Evolutionary conservation across 2,888 invertebrate genomes (phyloP), one percentile per base, ranked within the genome.

Genomic region (Rhaphigaster nebulosa): DNA sequence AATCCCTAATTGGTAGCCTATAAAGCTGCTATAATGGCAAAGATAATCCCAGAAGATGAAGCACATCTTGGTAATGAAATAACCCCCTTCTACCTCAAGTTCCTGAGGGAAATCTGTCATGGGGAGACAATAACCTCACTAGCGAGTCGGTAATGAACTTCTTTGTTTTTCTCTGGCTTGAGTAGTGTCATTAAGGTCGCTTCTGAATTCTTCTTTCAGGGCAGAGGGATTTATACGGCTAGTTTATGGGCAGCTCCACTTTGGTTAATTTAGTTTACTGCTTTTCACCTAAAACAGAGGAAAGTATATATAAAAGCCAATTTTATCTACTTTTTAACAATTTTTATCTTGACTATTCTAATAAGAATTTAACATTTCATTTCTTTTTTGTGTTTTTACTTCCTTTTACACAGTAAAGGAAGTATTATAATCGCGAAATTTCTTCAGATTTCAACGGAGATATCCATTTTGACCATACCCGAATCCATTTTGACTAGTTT

Each of bases 101-200:
- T 45, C 84, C 84, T 84, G 41, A 15, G 84, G 45, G 84, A 84
- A 84, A 84, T 84, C 84, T 84, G 84, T 84, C 84, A 84, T 45
- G 84, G 45, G 2, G 4, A 15, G 45, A 50, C 84, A 84, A 84
- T 41, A 84, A 84, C 45, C 84, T 50, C 45, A 13, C 26, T 2
- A 5, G 45, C 45, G 45, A 50, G 45, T 84, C 45, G 84, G 84
- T 45, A 84, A 84, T 84, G 84, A 84, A 84, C 45, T 45, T 38
- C 84, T 84, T 45, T 84, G 84, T 84, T 84, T 84, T 84, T 84
- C n/a, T 26, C 84, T n/a, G 84, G 84, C 84, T 38, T 26, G n/a
- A 26, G 38, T 26, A 45, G 84, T 76, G 84, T 38, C 84, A 84
- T 84, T 84, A 41, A 84, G 84, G 26, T 18, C 38, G n/a, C 8